These are phyloP conservation scores for Dusona sp. DNA, from an alignment of 2,888 invertebrate species.

Conservation along the genomic window DNA sequence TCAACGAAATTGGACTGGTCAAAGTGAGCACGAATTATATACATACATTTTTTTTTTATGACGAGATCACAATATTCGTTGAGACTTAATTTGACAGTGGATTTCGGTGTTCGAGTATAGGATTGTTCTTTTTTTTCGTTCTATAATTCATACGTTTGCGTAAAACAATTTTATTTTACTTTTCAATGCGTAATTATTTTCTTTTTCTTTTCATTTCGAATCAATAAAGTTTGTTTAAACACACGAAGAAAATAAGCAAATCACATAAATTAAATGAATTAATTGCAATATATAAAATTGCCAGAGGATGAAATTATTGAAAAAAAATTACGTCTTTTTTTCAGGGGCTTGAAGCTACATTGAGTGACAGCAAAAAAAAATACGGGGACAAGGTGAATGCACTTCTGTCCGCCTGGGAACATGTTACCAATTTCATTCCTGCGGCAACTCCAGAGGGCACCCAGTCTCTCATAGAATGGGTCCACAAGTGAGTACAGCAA, in stretches of 20 bases:
- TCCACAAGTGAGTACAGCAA: constrained; percentile 82
- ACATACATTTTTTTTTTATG: constrained; percentile 12
- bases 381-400: constrained; percentile 85
- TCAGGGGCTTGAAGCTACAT: constrained; percentile 85
- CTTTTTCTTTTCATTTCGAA: background rate
- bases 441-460: constrained; percentile 82
- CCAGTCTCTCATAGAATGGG: constrained; percentile 84
- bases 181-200: background rate
- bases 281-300: background rate
- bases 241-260: background rate
- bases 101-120: too few species aligned
- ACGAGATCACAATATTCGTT: background rate
- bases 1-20: constrained; percentile 49
- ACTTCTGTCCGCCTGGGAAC: constrained; percentile 85
- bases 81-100: background rate
- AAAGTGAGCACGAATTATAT: constrained; percentile 51
- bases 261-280: background rate
- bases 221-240: background rate
- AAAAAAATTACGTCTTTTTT: constrained; percentile 59
- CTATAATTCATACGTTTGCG: too few species aligned
- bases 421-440: constrained; percentile 84
- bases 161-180: background rate
- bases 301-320: background rate
- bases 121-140: too few species aligned
- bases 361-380: constrained; percentile 85